Conservation (phyloP, 2,113 vertebrate species). For the Chaetops frenatus region DNA sequence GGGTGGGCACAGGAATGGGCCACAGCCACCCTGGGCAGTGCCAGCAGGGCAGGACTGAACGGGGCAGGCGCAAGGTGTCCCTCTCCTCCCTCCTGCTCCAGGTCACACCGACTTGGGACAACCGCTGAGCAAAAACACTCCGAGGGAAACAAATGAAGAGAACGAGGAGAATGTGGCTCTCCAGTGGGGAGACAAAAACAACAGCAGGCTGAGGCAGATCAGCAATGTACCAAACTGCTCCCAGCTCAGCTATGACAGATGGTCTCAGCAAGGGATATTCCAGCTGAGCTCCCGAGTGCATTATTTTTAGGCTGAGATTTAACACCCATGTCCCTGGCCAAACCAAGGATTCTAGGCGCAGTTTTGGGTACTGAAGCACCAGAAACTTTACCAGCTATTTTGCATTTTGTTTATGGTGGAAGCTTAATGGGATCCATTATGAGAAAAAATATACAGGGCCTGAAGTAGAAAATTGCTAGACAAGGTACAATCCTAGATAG, state of each 20-base stretch:
- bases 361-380: neutral
- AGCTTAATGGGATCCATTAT: neutral
- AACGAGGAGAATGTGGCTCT: neutral
- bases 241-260: neutral
- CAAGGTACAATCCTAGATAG: neutral
- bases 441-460: neutral
- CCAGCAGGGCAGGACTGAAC: accelerated
- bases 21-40: neutral
- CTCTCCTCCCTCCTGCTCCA: neutral
- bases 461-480: neutral
- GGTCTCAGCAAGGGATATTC: neutral
- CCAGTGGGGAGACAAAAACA: neutral
- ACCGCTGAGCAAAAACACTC: neutral
- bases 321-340: neutral
- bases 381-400: neutral
- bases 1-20: neutral
- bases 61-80: neutral
- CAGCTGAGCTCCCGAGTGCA: neutral
- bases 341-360: neutral
- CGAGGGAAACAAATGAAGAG: neutral
- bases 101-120: neutral
- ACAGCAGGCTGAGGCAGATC: neutral
- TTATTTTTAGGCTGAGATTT: neutral
- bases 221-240: neutral
- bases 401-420: neutral